Base-by-base conservation (phyloP, 2,797 vertebrate genomes). In the Triplophysa bombifrons region DNA sequence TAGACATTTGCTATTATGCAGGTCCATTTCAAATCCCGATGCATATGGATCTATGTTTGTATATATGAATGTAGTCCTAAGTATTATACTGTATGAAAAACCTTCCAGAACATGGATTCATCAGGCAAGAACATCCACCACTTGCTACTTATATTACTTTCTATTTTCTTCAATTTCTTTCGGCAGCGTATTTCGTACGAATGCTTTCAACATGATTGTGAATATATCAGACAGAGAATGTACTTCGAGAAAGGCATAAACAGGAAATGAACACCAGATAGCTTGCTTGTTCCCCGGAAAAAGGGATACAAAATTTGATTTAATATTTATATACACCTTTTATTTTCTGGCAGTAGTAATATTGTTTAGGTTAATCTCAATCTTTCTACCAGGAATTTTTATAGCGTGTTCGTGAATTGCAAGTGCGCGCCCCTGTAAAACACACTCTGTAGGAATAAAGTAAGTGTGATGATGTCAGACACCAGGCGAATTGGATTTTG, bases 331-430 rank as follows among this genome's bases (percentile, higher is more conserved):
- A 60, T 25, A 60, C 11, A 60, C 56, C 60, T 72, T 72, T 72
- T 34, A 56, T 72, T 79, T 76, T 72, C 69, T 30, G 50, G 20
- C 77, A 72, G 34, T 38, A 63, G 69, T 72, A 78, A 66, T 80
- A 80, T 80, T 79, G 77, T 79, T 65, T 79, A 19, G 13, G 20
- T 72, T 72, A 50, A 72, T 56, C 13, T 55, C 20, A 66, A 72
- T 51, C 20, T 72, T 66, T 72, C 34, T 72, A 25, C 16, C 34
- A 55, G 27, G 17, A 38, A 19, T 38, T 19, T 34, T 64, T 48
- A 30, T 20, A 63, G 68, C 25, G 30, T 53, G 76, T 11, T 56
- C 30, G 20, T 72, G 34, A 65, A 66, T 30, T 72, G 20, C 34
- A 4, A 4, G 38, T 65, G 48, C 46, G 38, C 48, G 56, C 27